Conservation (phyloP, 2,113 vertebrate species). For the Machaerirhynchus nigripectus region DNA sequence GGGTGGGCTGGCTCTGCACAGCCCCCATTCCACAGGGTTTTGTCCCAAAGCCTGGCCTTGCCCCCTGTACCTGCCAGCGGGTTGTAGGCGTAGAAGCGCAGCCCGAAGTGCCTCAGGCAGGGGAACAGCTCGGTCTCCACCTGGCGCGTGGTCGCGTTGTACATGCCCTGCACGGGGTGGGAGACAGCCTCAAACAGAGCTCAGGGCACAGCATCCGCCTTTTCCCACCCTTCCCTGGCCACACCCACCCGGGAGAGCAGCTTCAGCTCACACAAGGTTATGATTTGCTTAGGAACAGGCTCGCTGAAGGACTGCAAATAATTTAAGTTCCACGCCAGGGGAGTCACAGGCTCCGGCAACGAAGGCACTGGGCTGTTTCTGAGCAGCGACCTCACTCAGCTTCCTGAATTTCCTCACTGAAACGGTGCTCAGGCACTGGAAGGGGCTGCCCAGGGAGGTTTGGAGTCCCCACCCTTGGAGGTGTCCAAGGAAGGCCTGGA, state of each 20-base stretch:
- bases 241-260: accelerated
- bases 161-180: slow-evolving; percentile 84
- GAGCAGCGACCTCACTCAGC: background rate
- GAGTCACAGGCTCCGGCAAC: slow-evolving; percentile 16
- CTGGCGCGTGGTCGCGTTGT: slow-evolving; percentile 91
- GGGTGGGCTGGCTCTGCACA: background rate
- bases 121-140: slow-evolving; percentile 89
- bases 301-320: background rate
- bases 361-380: background rate
- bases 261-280: background rate
- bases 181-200: background rate
- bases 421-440: background rate
- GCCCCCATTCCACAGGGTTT: accelerated
- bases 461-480: background rate
- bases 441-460: background rate
- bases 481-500: background rate
- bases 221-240: background rate
- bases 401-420: background rate
- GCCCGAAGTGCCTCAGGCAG: slow-evolving; percentile 82
- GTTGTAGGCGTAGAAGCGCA: slow-evolving; percentile 94
- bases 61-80: slow-evolving; percentile 84
- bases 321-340: slow-evolving; percentile 58
- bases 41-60: background rate
- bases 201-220: slow-evolving; percentile 58
- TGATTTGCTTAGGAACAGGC: background rate